phyloP scores from a whole-genome alignment of 2,888 invertebrate species.

The Drosophila picticornis region DNA sequence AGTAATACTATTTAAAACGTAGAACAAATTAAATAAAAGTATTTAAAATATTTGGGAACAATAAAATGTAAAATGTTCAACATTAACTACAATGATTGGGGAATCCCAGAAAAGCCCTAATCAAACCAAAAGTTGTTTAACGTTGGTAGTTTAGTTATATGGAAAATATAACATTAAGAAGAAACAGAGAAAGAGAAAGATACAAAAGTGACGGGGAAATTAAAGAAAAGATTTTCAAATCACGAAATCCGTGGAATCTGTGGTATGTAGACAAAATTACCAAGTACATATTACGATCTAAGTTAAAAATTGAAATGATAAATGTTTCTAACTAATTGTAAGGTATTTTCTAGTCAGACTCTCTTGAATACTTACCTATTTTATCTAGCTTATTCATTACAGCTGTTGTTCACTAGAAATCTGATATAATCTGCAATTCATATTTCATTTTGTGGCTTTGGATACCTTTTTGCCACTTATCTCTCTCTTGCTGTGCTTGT shows the following conservation, averaged over 20 bases:
- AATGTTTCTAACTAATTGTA: background rate
- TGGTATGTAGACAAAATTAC: background rate
- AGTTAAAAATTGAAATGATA: background rate
- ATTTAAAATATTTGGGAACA: background rate
- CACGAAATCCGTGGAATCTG: background rate
- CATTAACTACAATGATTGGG: background rate
- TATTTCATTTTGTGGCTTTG: slow-evolving; percentile 64
- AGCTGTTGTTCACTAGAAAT: slow-evolving; percentile 44
- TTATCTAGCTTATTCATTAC: slow-evolving; percentile 12
- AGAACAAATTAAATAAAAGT: background rate
- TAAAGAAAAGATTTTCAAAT: background rate
- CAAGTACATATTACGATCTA: background rate
- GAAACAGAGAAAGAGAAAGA: accelerated
- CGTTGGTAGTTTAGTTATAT: background rate
- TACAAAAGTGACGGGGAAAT: background rate
- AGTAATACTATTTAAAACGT: background rate
- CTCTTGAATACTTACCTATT: background rate
- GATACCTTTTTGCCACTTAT: slow-evolving; percentile 57
- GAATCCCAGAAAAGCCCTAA: background rate
- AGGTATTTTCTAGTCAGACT: background rate
- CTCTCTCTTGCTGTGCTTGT: slow-evolving; percentile 40
- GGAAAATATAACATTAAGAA: background rate
- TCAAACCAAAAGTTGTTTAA: background rate
- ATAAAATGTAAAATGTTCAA: background rate
- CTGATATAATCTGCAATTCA: slow-evolving; percentile 58